Base-by-base conservation (phyloP, 2,113 vertebrate species). In the Oxyura jamaicensis region DNA sequence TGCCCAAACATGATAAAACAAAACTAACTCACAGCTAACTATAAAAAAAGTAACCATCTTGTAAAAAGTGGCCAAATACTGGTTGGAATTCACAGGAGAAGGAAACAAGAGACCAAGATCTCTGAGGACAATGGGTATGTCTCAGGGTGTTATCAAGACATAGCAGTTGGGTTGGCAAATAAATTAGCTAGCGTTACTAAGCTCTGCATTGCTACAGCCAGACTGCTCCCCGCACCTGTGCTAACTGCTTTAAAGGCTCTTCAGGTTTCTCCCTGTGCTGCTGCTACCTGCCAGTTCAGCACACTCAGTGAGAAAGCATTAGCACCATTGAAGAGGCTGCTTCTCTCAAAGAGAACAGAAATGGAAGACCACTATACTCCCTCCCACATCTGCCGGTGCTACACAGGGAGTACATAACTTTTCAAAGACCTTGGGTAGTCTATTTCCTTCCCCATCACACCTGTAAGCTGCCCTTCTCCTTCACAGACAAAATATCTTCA, bases 1-100 rank as follows among this genome's bases (percentile, higher is more conserved):
- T 95, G 93, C 83, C 93, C 85, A 95, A 95, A 96, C 90, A 91
- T 55, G 82, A 93, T 77, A 50, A 8, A 74, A 74, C 74, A 94
- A 81, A 96, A 80, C 77, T 72, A 93, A 86, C 75, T 95, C 63
- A 66, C 55, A 77, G 75, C 67, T 91, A 58, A 91, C 85, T 88
- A 33, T 80, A 58, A n/a, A 93, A 93, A 68, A 94, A 95, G 55
- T 71, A 73, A 74, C 83, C 26, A 18, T 53, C 79, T 88, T 66
- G 65, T 28, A 92, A 67, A 22, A 95, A 90, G 50, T 15, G 21
- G 75, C 74, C 55, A 91, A 85, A 91, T 59, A 35, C 50, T 31
- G 36, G 39, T n/a, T 85, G 58, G 46, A 48, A 48, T 87, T 79
- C 63, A 50, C 14, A 82, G 41, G 10, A 69, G 33, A 87, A 91